Conservation (phyloP, 2,888 invertebrate genomes). For the Apodemia mormo region DNA sequence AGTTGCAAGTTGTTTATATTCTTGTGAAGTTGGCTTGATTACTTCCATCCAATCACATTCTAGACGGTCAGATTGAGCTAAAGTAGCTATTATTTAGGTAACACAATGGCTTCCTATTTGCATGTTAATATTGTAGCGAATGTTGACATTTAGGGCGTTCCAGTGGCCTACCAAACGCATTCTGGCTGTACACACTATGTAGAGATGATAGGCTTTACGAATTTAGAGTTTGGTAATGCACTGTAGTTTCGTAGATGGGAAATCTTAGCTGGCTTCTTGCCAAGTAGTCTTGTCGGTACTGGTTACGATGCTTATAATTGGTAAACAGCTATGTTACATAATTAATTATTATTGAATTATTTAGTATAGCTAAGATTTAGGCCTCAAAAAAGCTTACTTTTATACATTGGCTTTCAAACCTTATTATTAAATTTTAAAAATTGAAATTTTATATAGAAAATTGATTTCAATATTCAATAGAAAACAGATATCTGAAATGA, state of each 20-base stretch:
- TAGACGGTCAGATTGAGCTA: constrained; percentile 29
- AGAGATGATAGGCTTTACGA: constrained; percentile 34
- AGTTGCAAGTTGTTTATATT: background rate
- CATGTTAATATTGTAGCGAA: constrained; percentile 34
- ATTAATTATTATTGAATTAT: background rate
- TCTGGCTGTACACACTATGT: constrained; percentile 22
- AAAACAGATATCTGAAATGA: too few relatives aligned
- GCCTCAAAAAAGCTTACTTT: too few relatives aligned
- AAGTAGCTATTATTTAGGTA: constrained; percentile 37
- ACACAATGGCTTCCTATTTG: constrained; percentile 34
- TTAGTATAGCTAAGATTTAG: too few relatives aligned
- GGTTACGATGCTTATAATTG: constrained; percentile 4
- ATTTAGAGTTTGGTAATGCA: constrained; percentile 33
- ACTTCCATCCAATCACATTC: constrained; percentile 29
- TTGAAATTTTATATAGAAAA: too few relatives aligned
- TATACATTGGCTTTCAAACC: too few relatives aligned
- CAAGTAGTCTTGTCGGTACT: constrained; percentile 28
- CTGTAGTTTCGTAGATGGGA: constrained; percentile 24
- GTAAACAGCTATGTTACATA: background rate
- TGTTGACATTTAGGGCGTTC: constrained; percentile 31
- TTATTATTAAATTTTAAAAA: too few relatives aligned
- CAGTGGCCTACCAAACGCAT: constrained; percentile 25
- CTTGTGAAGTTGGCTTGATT: background rate
- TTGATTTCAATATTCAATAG: too few relatives aligned
- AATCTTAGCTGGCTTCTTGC: constrained; percentile 27